Conservation (phyloP, 2,888 invertebrate species). For the Drosophila prostipennis region DNA sequence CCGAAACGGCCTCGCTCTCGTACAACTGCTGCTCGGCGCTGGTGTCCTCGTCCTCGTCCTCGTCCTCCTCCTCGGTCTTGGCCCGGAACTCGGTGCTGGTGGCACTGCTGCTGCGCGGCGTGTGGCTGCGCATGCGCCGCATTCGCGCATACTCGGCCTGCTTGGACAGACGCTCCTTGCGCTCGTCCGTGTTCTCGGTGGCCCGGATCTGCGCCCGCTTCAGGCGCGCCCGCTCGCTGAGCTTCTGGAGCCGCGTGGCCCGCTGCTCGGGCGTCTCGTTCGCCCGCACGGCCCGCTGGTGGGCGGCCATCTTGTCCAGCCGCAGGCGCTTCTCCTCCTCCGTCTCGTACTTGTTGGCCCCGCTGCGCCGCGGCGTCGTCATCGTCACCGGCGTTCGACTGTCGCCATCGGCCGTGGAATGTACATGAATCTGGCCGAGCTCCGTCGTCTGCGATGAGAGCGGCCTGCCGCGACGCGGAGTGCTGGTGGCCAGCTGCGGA, state of each 20-base stretch:
- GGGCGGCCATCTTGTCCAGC: constrained; percentile 83
- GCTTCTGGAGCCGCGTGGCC: constrained; percentile 79
- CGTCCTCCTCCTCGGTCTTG: constrained; percentile 62
- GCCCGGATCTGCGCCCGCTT: constrained; percentile 83
- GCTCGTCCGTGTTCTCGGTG: constrained; percentile 81
- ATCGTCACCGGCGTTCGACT: constrained; percentile 48
- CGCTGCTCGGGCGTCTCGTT: constrained; percentile 84
- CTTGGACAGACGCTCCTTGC: constrained; percentile 81
- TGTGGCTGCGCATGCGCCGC: constrained; percentile 82
- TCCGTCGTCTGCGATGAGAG: constrained; percentile 49
- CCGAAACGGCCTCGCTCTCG: constrained; percentile 64
- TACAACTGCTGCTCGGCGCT: constrained; percentile 80
- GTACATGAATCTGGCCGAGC: constrained; percentile 56
- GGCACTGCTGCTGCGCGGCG: constrained; percentile 79
- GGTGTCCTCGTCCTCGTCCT: constrained; percentile 59
- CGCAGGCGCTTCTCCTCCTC: constrained; percentile 83
- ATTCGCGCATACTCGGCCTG: constrained; percentile 84
- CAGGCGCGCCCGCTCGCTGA: constrained; percentile 83
- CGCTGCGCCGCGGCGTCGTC: constrained; percentile 74
- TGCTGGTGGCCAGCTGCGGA: constrained; percentile 55
- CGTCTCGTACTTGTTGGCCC: constrained; percentile 83
- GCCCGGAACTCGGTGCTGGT: constrained; percentile 70
- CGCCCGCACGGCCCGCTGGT: constrained; percentile 82
- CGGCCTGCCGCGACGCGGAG: constrained; percentile 82
- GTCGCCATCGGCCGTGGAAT: constrained; percentile 76